Conservation (phyloP, 1,140 invertebrate genomes). For the Arion vulgaris region DNA sequence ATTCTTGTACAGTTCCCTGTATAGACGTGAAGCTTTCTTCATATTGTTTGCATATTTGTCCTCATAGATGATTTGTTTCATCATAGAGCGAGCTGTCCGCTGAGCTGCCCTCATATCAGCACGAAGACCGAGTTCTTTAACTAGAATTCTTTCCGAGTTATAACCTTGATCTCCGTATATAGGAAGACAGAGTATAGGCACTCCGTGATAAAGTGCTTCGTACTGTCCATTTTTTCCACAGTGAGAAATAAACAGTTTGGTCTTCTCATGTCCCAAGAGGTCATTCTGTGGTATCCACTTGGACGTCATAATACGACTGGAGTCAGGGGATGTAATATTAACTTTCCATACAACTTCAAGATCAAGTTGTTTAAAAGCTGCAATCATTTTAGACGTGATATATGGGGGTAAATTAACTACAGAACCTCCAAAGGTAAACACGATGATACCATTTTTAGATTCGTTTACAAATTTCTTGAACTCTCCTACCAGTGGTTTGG, state of each 20-base stretch:
- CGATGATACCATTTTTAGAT: too few relatives aligned
- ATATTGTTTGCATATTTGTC: too few relatives aligned
- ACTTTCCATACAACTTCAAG: conserved; percentile 29
- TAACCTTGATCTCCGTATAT: too few relatives aligned
- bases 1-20: too few relatives aligned
- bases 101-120: too few relatives aligned
- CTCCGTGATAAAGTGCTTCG: conserved; percentile 50
- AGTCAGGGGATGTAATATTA: conserved; percentile 24
- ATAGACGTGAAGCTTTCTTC: too few relatives aligned
- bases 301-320: conserved; percentile 15
- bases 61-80: too few relatives aligned
- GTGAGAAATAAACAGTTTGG: conserved; percentile 53
- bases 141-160: too few relatives aligned
- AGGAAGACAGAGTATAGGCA: too few relatives aligned
- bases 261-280: conserved; percentile 37
- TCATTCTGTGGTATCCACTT: conserved; percentile 47
- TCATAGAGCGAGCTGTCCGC: too few relatives aligned
- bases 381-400: conserved; percentile 39
- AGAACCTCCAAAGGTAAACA: conserved; percentile 47
- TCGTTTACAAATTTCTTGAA: conserved; percentile 39
- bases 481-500: conserved; percentile 25
- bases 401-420: conserved; percentile 18
- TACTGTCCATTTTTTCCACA: conserved; percentile 55
- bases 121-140: too few relatives aligned
- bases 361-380: conserved; percentile 28